Base-by-base conservation (phyloP, 2,797 vertebrate species). In the Macrochelys suwanniensis region DNA sequence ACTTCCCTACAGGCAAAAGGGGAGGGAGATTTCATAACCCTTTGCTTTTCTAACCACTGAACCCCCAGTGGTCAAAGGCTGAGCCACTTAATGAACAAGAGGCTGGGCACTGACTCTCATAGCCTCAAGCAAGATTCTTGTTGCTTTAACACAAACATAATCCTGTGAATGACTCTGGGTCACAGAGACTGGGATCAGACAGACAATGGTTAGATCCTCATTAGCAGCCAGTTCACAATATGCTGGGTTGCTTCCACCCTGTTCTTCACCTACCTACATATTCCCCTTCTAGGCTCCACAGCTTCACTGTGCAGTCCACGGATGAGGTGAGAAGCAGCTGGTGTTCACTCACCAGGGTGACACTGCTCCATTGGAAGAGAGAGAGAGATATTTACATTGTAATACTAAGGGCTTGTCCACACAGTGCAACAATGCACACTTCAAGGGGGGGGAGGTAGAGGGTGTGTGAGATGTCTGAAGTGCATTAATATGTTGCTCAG, bases 211-310 rank as follows among this genome's bases (percentile, higher is more conserved):
- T 37, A 8, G 12, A 21, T n/a, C 42, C 25, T 13, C 59, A 51
- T 84, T 71, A 37, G 13, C 47, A 65, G 28, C 59, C 7, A 33
- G 7, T 31, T n/a, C 59, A 65, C 12, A 68, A 25, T 54, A 53
- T 50, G 21, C 6, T 80, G 50, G 31, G 16, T 23, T 21, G 19
- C 7, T n/a, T 12, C 7, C 10, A 33, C 26, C 13, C 17, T 33
- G 12, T 31, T n/a, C 56, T 16, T 31, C 54, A 61, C 92, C 53
- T 89, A 97, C 96, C 95, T 51, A 94, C 68, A 82, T 87, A 85
- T 76, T 94, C 86, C 77, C 95, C 95, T 65, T 89, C 54, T 51
- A 90, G 28, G 86, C 77, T 92, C 96, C 96, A 97, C 37, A 97
- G 91, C 45, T 87, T 97, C 37, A 97, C 56, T 15, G 80, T 93